These are phyloP conservation scores for Psittacula cyanocephala DNA, from an alignment of 2,113 vertebrate genomes.

Conservation along the genomic window DNA sequence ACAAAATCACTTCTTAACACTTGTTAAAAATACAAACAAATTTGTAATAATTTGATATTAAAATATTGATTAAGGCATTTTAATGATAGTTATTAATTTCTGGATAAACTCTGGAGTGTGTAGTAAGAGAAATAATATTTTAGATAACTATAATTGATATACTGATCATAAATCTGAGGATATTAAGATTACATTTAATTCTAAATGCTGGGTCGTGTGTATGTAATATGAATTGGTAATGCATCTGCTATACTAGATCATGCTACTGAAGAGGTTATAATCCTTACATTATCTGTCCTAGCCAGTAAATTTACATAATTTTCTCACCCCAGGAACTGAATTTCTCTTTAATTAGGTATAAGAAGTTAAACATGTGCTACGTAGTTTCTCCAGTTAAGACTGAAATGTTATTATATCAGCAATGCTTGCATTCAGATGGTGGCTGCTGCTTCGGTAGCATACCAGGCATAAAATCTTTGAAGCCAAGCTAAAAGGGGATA, in stretches of 20 bases:
- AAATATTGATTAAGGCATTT: neutral
- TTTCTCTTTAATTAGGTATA: neutral
- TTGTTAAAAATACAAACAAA: neutral
- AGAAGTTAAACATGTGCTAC: neutral
- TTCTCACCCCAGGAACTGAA: neutral
- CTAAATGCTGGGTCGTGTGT: neutral
- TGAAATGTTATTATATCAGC: neutral
- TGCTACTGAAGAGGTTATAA: neutral
- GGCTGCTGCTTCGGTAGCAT: neutral
- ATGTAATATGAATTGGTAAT: neutral
- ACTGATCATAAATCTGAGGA: neutral
- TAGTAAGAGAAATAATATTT: neutral
- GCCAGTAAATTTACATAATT: neutral
- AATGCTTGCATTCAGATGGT: neutral
- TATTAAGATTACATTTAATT: neutral
- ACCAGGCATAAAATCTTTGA: neutral
- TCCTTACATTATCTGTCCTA: neutral
- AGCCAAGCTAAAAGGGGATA: neutral
- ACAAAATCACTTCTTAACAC: neutral
- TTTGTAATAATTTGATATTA: neutral
- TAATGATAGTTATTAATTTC: neutral
- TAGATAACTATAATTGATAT: neutral
- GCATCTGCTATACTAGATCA: neutral
- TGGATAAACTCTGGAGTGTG: neutral
- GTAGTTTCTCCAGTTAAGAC: neutral